Percentiles rank a stretch among this genome's conserved stretches.
These are phyloP conservation scores for Balaenoptera acutorostrata DNA, from an alignment of 2,113 vertebrate genomes.

Conservation along the genomic window DNA sequence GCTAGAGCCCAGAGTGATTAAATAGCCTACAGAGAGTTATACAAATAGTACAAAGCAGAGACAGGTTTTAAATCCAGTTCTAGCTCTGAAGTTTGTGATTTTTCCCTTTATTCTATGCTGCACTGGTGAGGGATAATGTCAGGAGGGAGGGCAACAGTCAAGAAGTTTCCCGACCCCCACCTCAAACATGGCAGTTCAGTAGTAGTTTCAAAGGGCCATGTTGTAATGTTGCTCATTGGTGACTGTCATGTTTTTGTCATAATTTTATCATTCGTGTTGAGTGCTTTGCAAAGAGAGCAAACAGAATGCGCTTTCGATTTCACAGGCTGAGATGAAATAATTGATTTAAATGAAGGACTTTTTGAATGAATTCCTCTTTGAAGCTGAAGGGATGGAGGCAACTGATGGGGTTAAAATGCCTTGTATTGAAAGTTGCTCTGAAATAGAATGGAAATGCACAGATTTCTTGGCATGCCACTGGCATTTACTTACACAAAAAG, in stretches of 20 bases:
- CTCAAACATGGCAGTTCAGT: not conserved
- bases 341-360: constrained; percentile 7
- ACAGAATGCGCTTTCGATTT: not conserved
- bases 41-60: not conserved
- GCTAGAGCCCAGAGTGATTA: not conserved
- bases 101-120: not conserved
- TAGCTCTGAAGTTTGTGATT: not conserved
- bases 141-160: not conserved
- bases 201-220: not conserved
- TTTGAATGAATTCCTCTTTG: constrained; percentile 4
- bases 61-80: not conserved
- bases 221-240: not conserved
- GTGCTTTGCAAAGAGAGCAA: not conserved
- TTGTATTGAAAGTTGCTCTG: not conserved
- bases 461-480: not conserved
- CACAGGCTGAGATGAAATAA: not conserved
- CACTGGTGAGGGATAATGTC: not conserved
- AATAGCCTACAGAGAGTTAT: not conserved
- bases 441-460: constrained; percentile 11
- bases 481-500: not conserved
- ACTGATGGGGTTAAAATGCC: constrained; percentile 4
- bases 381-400: constrained; percentile 15
- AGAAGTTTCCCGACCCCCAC: not conserved
- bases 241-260: constrained; percentile 1
- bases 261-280: constrained; percentile 33